Evolutionary conservation across 2,113 vertebrate genomes (phyloP).

Genomic region (Prionailurus bengalensis): DNA sequence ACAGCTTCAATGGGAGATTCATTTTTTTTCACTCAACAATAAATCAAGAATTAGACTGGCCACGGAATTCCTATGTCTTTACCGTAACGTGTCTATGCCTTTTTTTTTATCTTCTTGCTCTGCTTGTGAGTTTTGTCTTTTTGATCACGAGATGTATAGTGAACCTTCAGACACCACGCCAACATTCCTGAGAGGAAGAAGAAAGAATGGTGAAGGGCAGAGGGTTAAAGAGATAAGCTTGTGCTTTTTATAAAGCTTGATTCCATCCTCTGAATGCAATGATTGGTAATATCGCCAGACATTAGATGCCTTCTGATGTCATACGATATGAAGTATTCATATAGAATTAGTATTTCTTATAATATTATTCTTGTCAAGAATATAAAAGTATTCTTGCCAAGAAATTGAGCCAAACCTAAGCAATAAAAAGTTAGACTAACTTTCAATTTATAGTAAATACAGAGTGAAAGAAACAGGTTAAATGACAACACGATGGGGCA

Average conservation of each 20-base stretch:
- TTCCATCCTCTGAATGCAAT: neutral
- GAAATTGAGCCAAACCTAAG: neutral
- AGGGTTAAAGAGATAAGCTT: neutral
- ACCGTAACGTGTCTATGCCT: rapidly evolving
- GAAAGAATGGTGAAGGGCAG: neutral
- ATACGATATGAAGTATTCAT: neutral
- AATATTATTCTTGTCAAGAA: neutral
- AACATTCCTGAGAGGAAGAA: neutral
- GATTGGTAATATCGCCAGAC: neutral
- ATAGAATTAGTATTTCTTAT: neutral
- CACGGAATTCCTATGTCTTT: neutral
- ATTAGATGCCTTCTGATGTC: neutral
- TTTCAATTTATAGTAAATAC: neutral
- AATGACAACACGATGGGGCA: neutral
- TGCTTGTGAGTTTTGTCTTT: neutral
- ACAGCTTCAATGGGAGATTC: neutral
- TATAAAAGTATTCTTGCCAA: neutral
- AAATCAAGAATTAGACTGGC: neutral
- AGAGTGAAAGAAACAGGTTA: neutral
- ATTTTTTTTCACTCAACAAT: neutral
- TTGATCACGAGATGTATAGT: neutral
- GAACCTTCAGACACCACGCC: neutral
- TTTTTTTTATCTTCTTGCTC: neutral
- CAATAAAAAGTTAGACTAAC: neutral
- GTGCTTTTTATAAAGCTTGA: neutral